These are phyloP conservation scores for Fissipunctia ypsillon DNA, from an alignment of 2,888 invertebrate species.

Conservation along the genomic window DNA sequence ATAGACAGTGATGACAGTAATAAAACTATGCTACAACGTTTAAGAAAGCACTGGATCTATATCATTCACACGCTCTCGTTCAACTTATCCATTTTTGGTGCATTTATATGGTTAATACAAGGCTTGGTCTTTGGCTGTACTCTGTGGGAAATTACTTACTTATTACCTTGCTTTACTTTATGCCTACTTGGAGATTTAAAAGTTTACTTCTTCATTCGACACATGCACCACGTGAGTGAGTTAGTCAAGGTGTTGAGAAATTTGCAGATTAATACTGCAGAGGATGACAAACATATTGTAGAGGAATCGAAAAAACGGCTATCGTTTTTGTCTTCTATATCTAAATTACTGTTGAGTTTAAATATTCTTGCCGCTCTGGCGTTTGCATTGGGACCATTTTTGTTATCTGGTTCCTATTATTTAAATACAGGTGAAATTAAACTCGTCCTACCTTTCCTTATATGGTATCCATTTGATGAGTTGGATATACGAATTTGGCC, in stretches of 20 bases:
- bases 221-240: slow-evolving; percentile 67
- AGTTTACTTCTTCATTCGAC: slow-evolving; percentile 67
- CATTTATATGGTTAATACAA: slow-evolving; percentile 65
- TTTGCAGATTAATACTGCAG: slow-evolving; percentile 42
- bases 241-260: slow-evolving; percentile 64
- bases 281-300: slow-evolving; percentile 28
- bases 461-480: slow-evolving; percentile 77
- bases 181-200: slow-evolving; percentile 71
- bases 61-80: slow-evolving; percentile 60
- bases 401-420: slow-evolving; percentile 67
- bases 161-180: slow-evolving; percentile 71
- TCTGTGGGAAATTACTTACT: slow-evolving; percentile 69
- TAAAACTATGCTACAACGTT: slow-evolving; percentile 56
- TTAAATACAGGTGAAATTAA: slow-evolving; percentile 67
- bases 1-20: slow-evolving; percentile 65
- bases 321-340: slow-evolving; percentile 57
- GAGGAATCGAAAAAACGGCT: slow-evolving; percentile 57
- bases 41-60: slow-evolving; percentile 66
- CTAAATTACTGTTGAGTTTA: slow-evolving; percentile 57
- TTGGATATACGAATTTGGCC: slow-evolving; percentile 70
- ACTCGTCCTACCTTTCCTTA: slow-evolving; percentile 71
- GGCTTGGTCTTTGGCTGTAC: slow-evolving; percentile 57
- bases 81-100: slow-evolving; percentile 57
- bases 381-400: slow-evolving; percentile 70
- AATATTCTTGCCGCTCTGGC: slow-evolving; percentile 48